Evolutionary conservation across 2,113 vertebrate species (phyloP).

Genomic region (Anser cygnoides): DNA sequence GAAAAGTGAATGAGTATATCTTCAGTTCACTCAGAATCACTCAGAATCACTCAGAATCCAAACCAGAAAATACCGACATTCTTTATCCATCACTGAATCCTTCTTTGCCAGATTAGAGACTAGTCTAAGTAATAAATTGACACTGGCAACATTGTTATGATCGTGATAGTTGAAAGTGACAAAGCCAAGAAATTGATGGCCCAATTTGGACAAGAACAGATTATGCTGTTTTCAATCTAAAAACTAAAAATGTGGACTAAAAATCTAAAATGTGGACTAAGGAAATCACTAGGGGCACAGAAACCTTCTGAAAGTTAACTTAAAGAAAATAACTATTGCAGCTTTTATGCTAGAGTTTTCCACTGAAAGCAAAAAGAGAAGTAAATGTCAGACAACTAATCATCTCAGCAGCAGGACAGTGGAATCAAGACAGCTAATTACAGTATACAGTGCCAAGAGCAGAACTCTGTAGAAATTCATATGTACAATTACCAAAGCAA

Average conservation of each 20-base stretch:
- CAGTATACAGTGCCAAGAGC: neutral
- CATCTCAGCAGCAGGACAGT: neutral
- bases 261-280: constrained; percentile 2
- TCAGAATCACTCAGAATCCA: neutral
- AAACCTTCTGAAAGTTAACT: constrained; percentile 31
- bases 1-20: constrained; percentile 49
- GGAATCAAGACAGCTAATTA: neutral
- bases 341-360: neutral
- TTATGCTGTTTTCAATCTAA: neutral
- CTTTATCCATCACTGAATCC: neutral
- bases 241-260: too few relatives aligned
- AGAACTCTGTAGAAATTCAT: neutral
- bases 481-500: neutral
- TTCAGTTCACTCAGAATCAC: neutral
- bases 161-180: constrained; percentile 35
- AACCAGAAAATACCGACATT: neutral
- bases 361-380: neutral
- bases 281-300: constrained; percentile 41
- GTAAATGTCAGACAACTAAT: neutral
- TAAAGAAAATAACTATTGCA: neutral
- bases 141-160: constrained; percentile 49
- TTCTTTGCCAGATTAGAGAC: constrained; percentile 67
- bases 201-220: constrained; percentile 38
- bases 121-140: constrained; percentile 63
- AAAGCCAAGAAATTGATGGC: constrained; percentile 40